Conservation (phyloP, 1,140 invertebrate species). For the Drosophila hydei region DNA sequence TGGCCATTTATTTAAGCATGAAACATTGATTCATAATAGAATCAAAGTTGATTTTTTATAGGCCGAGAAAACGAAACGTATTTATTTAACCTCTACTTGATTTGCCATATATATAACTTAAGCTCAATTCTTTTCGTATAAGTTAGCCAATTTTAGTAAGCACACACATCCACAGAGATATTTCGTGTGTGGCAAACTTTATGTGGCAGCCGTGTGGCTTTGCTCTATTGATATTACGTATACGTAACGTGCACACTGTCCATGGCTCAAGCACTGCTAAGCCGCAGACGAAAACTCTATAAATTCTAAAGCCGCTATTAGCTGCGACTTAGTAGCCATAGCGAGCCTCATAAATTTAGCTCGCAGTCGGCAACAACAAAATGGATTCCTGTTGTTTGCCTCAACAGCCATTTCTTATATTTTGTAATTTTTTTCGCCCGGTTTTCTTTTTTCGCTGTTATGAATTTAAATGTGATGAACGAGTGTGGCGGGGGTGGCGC, state of each 20-base stretch:
- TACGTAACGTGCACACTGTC: constrained; percentile 25
- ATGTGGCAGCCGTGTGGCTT: constrained; percentile 11
- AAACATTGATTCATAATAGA: constrained; percentile 1
- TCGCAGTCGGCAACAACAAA: constrained; percentile 34
- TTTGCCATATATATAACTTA: not conserved
- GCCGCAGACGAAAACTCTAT: constrained; percentile 66
- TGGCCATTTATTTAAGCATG: not conserved
- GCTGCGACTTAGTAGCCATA: constrained; percentile 66
- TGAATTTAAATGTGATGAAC: constrained; percentile 79
- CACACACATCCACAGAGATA: not conserved
- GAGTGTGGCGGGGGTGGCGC: constrained; percentile 25
- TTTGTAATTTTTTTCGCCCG: constrained; percentile 9
- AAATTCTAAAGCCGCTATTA: constrained; percentile 81
- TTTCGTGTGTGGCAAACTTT: constrained; percentile 1
- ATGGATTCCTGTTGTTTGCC: constrained; percentile 21
- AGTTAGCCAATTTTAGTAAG: not conserved
- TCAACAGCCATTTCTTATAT: constrained; percentile 17
- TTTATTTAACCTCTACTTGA: not conserved
- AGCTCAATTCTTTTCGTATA: not conserved
- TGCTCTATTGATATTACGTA: constrained; percentile 58
- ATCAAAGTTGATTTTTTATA: not conserved
- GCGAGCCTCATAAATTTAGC: constrained; percentile 43
- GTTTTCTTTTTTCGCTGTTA: constrained; percentile 35
- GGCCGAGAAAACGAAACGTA: not conserved
- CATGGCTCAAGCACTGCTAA: constrained; percentile 58